Evolutionary conservation across 2,888 invertebrate genomes (phyloP).

Genomic region (Mactromeris polynyma): DNA sequence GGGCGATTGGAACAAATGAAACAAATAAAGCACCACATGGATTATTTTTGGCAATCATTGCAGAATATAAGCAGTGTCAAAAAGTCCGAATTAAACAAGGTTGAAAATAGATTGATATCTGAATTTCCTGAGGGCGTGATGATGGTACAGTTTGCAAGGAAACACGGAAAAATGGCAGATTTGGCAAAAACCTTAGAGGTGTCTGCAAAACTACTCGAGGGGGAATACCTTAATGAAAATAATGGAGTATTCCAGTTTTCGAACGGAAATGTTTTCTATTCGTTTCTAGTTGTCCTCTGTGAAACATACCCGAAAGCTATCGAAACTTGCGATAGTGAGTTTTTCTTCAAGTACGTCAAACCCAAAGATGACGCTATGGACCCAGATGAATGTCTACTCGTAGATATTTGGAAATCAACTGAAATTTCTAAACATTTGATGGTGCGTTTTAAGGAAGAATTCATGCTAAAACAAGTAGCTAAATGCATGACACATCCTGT

Average conservation of each 20-base stretch:
- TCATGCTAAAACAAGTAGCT: background rate
- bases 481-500: constrained; percentile 15
- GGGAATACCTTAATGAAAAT: background rate
- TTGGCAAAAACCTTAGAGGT: background rate
- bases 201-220: background rate
- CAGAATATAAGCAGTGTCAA: background rate
- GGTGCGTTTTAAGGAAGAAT: constrained; percentile 13
- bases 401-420: background rate
- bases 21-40: background rate
- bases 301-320: background rate
- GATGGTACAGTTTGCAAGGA: background rate
- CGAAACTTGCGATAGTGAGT: background rate
- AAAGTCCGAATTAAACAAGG: background rate
- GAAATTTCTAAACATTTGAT: background rate
- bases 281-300: constrained; percentile 11
- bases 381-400: background rate
- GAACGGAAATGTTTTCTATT: background rate
- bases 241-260: background rate
- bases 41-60: background rate
- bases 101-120: background rate
- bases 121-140: background rate
- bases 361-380: background rate
- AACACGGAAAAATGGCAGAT: background rate
- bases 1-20: constrained; percentile 18
- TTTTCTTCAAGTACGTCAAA: constrained; percentile 16